phyloP scores from a whole-genome alignment of 2,797 vertebrate genomes.

The Lagodon rhomboides region DNA sequence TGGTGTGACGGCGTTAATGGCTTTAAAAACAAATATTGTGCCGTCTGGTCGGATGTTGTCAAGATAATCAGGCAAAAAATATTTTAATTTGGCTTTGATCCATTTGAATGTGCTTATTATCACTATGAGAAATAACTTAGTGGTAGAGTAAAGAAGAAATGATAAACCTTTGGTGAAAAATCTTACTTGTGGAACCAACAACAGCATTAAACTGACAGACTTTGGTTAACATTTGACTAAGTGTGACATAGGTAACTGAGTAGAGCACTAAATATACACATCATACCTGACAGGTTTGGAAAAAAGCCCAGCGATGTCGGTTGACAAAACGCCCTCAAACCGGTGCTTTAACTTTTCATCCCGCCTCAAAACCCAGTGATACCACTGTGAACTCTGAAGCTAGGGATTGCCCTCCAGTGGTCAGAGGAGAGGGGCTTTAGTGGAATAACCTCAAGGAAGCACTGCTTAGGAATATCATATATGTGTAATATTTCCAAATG shows the following conservation, averaged over 20 bases:
- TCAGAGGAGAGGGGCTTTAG: slow-evolving; percentile 40
- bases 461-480: background rate
- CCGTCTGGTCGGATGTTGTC: too few species aligned
- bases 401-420: slow-evolving; percentile 84
- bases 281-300: background rate
- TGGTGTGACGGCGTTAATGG: too few species aligned
- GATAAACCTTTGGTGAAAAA: background rate
- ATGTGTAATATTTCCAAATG: background rate
- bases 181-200: background rate
- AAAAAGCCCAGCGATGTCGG: too few species aligned
- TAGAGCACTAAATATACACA: background rate
- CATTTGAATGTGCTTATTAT: too few species aligned
- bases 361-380: slow-evolving; percentile 11
- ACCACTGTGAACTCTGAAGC: slow-evolving; percentile 54
- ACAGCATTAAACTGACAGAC: background rate
- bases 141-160: too few species aligned
- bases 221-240: background rate
- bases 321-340: background rate
- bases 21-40: too few species aligned
- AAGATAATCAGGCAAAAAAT: too few species aligned
- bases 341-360: background rate
- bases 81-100: too few species aligned
- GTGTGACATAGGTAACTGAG: background rate
- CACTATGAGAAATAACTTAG: too few species aligned
- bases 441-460: background rate